These are phyloP conservation scores for Hydrozoanthus tunicans DNA, from an alignment of 64 coral and sea anemone genomes.

Conservation along the genomic window DNA sequence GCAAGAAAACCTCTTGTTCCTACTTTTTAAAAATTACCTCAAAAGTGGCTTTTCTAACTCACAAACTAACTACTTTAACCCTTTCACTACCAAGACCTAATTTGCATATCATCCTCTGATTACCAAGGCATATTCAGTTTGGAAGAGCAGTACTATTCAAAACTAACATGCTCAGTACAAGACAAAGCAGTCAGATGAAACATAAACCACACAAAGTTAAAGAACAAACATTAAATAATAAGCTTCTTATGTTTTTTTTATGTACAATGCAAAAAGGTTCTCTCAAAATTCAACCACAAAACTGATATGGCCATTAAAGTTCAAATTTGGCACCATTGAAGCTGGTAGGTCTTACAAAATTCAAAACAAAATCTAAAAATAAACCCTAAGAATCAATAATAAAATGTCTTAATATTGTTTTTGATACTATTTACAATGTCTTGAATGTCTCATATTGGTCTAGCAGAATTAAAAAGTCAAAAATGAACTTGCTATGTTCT, in stretches of 20 bases:
- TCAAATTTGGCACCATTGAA: not conserved
- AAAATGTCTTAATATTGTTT: not conserved
- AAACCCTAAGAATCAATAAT: not conserved
- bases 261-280: not conserved
- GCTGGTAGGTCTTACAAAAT: not conserved
- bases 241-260: not conserved
- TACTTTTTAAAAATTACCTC: no score
- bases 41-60: not conserved
- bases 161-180: not conserved
- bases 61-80: not conserved
- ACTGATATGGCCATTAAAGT: not conserved
- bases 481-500: constrained; percentile 1
- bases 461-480: not conserved
- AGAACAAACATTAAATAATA: not conserved
- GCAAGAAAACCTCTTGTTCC: no score
- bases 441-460: constrained; percentile 7
- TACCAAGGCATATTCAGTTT: not conserved
- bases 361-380: not conserved
- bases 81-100: not conserved
- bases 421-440: constrained; percentile 27
- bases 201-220: constrained; percentile 1
- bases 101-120: not conserved
- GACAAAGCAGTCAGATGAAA: not conserved
- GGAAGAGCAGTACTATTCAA: not conserved
- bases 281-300: not conserved